Percentiles rank a stretch among this genome's conserved stretches.
phyloP scores from a whole-genome alignment of 1,140 invertebrate species.

The Drosophila burlai region DNA sequence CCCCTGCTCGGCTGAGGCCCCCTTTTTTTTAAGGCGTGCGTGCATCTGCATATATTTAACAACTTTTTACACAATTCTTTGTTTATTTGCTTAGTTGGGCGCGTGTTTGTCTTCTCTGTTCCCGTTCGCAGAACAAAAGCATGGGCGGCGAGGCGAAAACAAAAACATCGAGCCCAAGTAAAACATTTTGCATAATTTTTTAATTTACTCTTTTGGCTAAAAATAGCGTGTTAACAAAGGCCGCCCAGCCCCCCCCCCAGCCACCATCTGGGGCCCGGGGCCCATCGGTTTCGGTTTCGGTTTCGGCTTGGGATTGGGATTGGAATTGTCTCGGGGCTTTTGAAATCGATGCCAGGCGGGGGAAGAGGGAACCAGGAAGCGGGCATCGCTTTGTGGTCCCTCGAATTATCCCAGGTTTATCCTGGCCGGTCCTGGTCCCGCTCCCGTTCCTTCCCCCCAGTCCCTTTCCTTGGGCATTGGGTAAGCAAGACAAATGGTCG shows the following conservation, averaged over 20 bases:
- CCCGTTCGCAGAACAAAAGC: constrained; percentile 24
- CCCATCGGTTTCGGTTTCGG: no score
- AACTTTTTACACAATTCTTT: constrained; percentile 59
- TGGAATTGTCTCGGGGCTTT: constrained; percentile 8
- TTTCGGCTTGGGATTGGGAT: background rate
- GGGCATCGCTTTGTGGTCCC: constrained; percentile 4
- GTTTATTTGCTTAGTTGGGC: constrained; percentile 66
- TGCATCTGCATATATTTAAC: constrained; percentile 74
- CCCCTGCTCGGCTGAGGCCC: no score
- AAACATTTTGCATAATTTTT: constrained; percentile 72
- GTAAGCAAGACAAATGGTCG: constrained; percentile 65
- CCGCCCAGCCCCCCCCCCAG: no score
- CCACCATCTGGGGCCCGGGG: no score
- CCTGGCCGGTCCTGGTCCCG: background rate
- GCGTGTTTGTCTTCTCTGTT: constrained; percentile 56
- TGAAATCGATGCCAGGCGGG: constrained; percentile 46
- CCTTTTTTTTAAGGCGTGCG: constrained; percentile 31
- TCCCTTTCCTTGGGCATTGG: background rate
- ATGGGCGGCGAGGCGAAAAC: constrained; percentile 13
- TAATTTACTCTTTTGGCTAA: constrained; percentile 60
- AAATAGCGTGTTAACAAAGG: constrained; percentile 37
- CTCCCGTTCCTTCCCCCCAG: no score
- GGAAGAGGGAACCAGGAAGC: background rate
- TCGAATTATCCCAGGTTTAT: constrained; percentile 16
- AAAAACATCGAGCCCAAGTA: constrained; percentile 22